Conservation (phyloP, 2,113 vertebrate genomes). For the Dasyprocta punctata region DNA sequence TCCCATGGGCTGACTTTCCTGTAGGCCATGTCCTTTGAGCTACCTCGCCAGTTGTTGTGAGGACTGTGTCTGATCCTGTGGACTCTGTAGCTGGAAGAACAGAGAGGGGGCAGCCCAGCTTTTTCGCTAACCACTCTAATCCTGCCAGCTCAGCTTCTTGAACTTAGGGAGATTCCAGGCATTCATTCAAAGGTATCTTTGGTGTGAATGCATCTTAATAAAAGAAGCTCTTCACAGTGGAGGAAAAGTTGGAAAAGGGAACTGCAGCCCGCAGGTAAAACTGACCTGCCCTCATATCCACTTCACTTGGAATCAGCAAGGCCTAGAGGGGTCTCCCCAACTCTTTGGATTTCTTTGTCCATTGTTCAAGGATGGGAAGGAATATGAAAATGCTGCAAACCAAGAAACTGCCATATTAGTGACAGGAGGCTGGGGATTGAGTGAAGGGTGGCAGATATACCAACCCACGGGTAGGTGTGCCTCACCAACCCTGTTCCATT, state of each 20-base stretch:
- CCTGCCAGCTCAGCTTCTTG: not conserved
- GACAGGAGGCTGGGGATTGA: not conserved
- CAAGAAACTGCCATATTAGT: rapidly evolving
- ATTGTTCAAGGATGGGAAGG: not conserved
- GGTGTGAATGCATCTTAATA: not conserved
- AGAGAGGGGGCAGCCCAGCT: not conserved
- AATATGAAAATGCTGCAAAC: not conserved
- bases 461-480: rapidly evolving
- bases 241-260: not conserved
- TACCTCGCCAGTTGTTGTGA: too few species aligned
- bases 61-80: not conserved
- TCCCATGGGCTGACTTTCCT: not conserved
- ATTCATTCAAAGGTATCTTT: not conserved
- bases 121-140: not conserved
- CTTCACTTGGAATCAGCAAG: not conserved
- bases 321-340: not conserved
- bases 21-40: not conserved
- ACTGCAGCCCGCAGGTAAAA: not conserved
- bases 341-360: not conserved
- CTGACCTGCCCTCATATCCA: rapidly evolving
- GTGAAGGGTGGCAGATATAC: rapidly evolving
- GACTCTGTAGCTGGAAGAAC: not conserved
- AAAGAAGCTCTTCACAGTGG: not conserved
- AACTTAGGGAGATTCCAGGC: not conserved
- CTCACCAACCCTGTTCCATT: rapidly evolving